Percentiles rank a stretch among this genome's conserved stretches.
These are phyloP conservation scores for Geococcyx californianus DNA, from an alignment of 2,113 vertebrate genomes.

Conservation along the genomic window DNA sequence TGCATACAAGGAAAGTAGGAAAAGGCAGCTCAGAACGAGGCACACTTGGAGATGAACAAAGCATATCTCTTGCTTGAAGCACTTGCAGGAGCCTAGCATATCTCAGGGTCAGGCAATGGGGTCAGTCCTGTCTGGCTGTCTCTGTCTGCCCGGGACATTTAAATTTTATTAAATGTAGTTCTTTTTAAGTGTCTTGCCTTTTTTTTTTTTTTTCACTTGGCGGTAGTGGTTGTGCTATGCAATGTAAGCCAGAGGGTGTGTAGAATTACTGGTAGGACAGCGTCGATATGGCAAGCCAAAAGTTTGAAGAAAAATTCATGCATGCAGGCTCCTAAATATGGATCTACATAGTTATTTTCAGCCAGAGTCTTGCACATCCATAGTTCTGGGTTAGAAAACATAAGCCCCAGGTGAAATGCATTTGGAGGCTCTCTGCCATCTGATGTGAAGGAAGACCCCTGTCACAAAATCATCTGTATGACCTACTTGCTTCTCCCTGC, in stretches of 20 bases:
- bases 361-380: conserved; percentile 62
- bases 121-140: not conserved
- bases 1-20: not conserved
- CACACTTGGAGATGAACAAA: not conserved
- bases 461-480: conserved; percentile 60
- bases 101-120: not conserved
- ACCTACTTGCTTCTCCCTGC: conserved; percentile 51
- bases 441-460: conserved; percentile 30
- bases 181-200: not conserved
- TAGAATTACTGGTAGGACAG: conserved; percentile 60
- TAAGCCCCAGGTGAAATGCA: conserved; percentile 51
- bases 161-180: not conserved
- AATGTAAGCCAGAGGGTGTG: conserved; percentile 51
- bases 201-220: not conserved
- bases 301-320: conserved; percentile 60
- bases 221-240: conserved; percentile 7
- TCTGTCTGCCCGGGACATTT: not conserved
- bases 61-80: conserved; percentile 1
- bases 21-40: not conserved
- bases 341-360: conserved; percentile 64
- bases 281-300: conserved; percentile 37
- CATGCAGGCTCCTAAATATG: conserved; percentile 64
- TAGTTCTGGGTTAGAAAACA: conserved; percentile 60
- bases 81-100: not conserved
- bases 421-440: conserved; percentile 19